phyloP scores from a whole-genome alignment of 2,888 invertebrate genomes.

The Drosophila aldrichi region DNA sequence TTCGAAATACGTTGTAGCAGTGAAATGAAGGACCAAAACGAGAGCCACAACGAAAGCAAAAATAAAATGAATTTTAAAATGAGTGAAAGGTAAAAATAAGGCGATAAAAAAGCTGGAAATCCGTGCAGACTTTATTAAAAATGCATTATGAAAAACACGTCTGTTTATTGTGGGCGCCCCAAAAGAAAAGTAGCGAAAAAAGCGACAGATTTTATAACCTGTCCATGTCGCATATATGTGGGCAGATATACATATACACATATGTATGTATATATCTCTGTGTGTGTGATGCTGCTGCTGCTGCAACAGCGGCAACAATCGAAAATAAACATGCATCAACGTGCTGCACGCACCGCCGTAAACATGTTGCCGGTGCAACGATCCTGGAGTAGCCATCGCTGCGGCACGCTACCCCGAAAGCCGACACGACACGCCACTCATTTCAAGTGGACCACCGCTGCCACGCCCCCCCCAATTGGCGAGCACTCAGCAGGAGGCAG shows the following conservation, averaged over 20 bases:
- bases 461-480: slow-evolving; percentile 22
- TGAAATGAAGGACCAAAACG: slow-evolving; percentile 20
- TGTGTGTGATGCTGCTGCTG: slow-evolving; percentile 53
- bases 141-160: slow-evolving; percentile 74
- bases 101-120: slow-evolving; percentile 31
- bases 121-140: slow-evolving; percentile 64
- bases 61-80: slow-evolving; percentile 53
- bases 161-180: slow-evolving; percentile 58
- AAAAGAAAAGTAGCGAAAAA: slow-evolving; percentile 55
- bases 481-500: slow-evolving; percentile 8
- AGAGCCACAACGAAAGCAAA: neutral
- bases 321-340: slow-evolving; percentile 72
- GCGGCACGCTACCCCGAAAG: slow-evolving; percentile 56
- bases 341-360: slow-evolving; percentile 70
- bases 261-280: neutral
- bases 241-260: neutral
- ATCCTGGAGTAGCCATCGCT: slow-evolving; percentile 51
- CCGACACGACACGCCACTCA: slow-evolving; percentile 70
- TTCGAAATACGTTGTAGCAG: slow-evolving; percentile 50
- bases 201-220: slow-evolving; percentile 52
- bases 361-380: slow-evolving; percentile 64
- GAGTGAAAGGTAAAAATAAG: slow-evolving; percentile 11
- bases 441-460: slow-evolving; percentile 53
- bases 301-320: slow-evolving; percentile 48
- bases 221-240: slow-evolving; percentile 9